Conservation (phyloP, 2,888 invertebrate species). For the Endotricha flammealis region DNA sequence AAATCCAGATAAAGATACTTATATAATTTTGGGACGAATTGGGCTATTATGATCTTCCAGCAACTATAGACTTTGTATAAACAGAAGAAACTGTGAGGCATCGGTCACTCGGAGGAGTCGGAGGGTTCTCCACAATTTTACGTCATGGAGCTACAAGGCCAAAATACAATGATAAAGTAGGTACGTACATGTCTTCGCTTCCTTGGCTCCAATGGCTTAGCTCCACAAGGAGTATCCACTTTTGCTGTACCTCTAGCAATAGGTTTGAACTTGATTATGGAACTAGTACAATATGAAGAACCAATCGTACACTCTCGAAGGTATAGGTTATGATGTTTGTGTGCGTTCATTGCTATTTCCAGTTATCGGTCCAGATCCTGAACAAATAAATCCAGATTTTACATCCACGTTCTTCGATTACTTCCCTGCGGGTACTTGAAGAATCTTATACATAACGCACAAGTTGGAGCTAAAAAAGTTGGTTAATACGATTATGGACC, state of each 20-base stretch:
- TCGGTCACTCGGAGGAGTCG: conserved; percentile 83
- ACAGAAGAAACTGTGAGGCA: conserved; percentile 70
- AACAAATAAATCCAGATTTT: conserved; percentile 19
- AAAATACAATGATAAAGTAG: conserved; percentile 76
- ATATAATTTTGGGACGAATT: conserved; percentile 58
- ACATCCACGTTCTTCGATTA: conserved; percentile 25
- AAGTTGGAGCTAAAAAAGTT: conserved; percentile 26
- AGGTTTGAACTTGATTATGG: not conserved
- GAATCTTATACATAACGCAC: conserved; percentile 38
- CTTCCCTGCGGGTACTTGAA: conserved; percentile 39
- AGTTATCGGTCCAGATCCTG: not conserved
- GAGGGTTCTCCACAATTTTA: conserved; percentile 78
- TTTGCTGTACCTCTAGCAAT: not conserved
- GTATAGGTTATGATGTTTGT: not conserved
- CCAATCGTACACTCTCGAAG: not conserved
- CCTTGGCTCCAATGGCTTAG: conserved; percentile 68
- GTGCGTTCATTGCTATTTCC: not conserved
- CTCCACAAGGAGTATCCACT: not conserved
- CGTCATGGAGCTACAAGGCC: conserved; percentile 69
- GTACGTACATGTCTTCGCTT: conserved; percentile 61
- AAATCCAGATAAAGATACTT: conserved; percentile 11
- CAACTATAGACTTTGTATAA: conserved; percentile 62
- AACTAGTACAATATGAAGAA: not conserved
- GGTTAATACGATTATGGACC: conserved; percentile 27
- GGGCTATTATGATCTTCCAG: conserved; percentile 81